Evolutionary conservation across 2,797 vertebrate species (phyloP), one percentile per base, ranked within the genome.

Genomic region (Pempheris klunzingeri): DNA sequence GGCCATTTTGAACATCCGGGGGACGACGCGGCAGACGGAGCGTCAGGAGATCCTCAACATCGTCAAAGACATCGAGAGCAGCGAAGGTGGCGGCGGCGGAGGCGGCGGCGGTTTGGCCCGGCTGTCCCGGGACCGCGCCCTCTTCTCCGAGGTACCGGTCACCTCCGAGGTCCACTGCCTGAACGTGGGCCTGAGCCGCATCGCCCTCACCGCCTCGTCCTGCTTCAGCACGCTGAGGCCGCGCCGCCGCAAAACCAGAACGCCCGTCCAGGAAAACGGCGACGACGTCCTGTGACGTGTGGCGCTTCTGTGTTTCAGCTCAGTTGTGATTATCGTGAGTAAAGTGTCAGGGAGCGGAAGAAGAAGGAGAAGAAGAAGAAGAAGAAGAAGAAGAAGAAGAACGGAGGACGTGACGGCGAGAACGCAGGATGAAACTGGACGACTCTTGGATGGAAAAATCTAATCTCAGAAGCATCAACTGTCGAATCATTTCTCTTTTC

Each of bases 31-130:
- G 12, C 93, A 94, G 15, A 74, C 82, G 0, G 93, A 95, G 24
- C 95, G 97, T 0, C 96, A 97, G 54, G 96, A 96, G 91, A 96
- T 99, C 86, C 87, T 98, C 71, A 97, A 95, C 2, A 95, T 97
- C 18, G 92, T 98, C 65, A 94, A 94, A 67, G 96, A 97, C 83
- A 90, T 97, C 64, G 96, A 96, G 83, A 94, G 91, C 80, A 86
- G 82, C 0, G 90, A 85, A 0, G 88, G 86, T 8, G 83, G 49
- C 2, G 14, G 61, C 1, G 41, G 38, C 0, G 83, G 91, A 14
- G 5, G 71, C 0, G 87, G 91, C 14, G 81, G 15, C 7, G n/a
- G 59, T 1, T 76, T 76, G 0, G 26, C 74, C 1, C 79, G 80
- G 0, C 84, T 91, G 2, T 69, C 93, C 7, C 94, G 96, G 1